Evolutionary conservation across 2,113 vertebrate species (phyloP).

Genomic region (Camelus bactrianus): DNA sequence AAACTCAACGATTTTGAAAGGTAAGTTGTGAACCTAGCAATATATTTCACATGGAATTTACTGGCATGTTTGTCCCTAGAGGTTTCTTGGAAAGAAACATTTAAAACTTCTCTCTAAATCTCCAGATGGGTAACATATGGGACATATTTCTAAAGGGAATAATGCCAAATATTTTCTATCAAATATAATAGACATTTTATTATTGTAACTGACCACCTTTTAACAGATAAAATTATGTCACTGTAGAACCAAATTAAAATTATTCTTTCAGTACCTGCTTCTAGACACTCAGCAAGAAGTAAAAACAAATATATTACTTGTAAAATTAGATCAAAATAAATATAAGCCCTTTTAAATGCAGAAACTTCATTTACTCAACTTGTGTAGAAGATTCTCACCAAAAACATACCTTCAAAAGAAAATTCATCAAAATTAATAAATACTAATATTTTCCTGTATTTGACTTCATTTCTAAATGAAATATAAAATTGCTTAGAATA

Average conservation of each 20-base stretch:
- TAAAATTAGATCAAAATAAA: slow-evolving; percentile 53
- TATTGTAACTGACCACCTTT: slow-evolving; percentile 79
- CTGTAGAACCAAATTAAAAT: slow-evolving; percentile 79
- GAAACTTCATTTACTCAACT: not conserved
- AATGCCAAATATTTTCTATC: slow-evolving; percentile 71
- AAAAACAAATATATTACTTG: slow-evolving; percentile 66
- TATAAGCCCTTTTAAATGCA: not conserved
- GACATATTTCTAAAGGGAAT: slow-evolving; percentile 51
- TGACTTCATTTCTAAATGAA: slow-evolving; percentile 17
- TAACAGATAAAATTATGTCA: slow-evolving; percentile 72
- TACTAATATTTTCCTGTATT: not conserved
- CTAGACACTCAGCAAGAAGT: slow-evolving; percentile 63
- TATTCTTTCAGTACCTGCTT: slow-evolving; percentile 80
- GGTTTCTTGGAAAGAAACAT: not conserved
- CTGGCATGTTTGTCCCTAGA: not conserved
- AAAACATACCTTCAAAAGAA: not conserved
- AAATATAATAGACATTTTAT: slow-evolving; percentile 62
- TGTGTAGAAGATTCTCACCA: not conserved
- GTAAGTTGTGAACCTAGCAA: not conserved
- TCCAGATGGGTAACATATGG: not conserved
- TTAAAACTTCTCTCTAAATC: not conserved
- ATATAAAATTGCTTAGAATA: not conserved
- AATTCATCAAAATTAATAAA: slow-evolving; percentile 25
- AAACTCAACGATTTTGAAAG: not conserved
- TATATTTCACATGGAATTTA: not conserved